Conservation (phyloP, 2,888 invertebrate genomes). For the Lepidocyrtinus sp. region DNA sequence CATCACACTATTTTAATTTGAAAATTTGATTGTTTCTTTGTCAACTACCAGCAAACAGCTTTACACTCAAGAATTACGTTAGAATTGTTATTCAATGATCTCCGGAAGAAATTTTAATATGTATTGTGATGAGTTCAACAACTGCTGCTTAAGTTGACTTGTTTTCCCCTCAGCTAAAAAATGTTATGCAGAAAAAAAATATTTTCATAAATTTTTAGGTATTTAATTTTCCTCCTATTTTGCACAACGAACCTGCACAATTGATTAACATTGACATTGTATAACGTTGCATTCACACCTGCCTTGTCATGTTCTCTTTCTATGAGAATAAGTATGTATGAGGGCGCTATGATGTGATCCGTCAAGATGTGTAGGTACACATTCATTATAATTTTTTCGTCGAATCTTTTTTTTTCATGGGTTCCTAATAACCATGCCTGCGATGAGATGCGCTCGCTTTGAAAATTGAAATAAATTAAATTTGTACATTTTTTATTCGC, state of each 20-base stretch:
- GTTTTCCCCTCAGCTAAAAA: too few relatives aligned
- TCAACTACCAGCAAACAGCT: too few relatives aligned
- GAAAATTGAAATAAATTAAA: conserved; percentile 27
- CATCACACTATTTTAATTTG: too few relatives aligned
- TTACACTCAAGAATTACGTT: too few relatives aligned
- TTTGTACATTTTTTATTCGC: conserved; percentile 19
- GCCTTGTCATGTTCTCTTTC: too few relatives aligned
- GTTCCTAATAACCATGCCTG: neutral
- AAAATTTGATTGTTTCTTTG: too few relatives aligned
- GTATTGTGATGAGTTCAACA: too few relatives aligned
- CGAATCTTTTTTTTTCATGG: neutral
- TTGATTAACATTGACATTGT: neutral
- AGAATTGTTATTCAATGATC: too few relatives aligned
- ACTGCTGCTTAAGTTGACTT: too few relatives aligned
- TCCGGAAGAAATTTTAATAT: too few relatives aligned
- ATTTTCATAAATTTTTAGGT: neutral
- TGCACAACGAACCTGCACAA: neutral
- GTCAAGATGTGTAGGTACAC: neutral
- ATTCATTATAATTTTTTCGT: neutral
- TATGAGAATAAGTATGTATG: neutral
- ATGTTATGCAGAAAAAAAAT: too few relatives aligned
- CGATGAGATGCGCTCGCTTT: neutral
- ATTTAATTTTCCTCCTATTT: neutral
- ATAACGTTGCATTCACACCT: neutral
- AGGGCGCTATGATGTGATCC: neutral